Evolutionary conservation across 2,888 invertebrate genomes (phyloP), one percentile per base, ranked within the genome.

Genomic region (Beris morrisii): DNA sequence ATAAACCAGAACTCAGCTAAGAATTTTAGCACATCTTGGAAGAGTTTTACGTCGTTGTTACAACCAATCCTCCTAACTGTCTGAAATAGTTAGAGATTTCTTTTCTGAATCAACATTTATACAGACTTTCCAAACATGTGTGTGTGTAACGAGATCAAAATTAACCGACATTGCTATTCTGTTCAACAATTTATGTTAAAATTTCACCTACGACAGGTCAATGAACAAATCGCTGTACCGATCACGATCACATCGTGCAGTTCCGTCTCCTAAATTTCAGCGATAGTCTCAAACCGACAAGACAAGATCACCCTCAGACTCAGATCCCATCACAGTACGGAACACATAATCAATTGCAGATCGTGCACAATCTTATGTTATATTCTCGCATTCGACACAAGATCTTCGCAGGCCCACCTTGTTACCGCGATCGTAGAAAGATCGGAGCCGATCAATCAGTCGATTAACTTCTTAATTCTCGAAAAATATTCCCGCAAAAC

Each of bases 401-500:
- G 44, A n/a, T 48, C 15, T 15, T 48, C 48, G n/a, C 48, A 5
- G 48, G 38, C 38, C 48, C 48, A 38, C 38, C 38, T 38, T 38
- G 38, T 38, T 38, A 38, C 38, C 38, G 38, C 38, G 9, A 38
- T 9, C 9, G 38, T 5, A 38, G 38, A 38, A 38, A 38, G 38
- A 38, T 38, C 38, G 38, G 38, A 38, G 38, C 38, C 38, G 54
- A 31, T 44, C 44, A 44, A 56, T 44, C 56, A 56, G 38, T 15
- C 44, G 44, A 56, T 15, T 56, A 38, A 12, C 44, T 44, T 15
- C 44, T 31, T 12, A 38, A 43, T 15, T 56, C 15, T 43, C 7
- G n/a, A 22, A 58, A 12, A 12, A 15, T 30, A 30, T 59, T 32
- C 48, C 50, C n/a, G 61, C 50, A 48, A 61, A 61, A 61, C 61